These are phyloP conservation scores for Chiropotes sagulatus DNA, from an alignment of 2,797 vertebrate species.

Conservation along the genomic window DNA sequence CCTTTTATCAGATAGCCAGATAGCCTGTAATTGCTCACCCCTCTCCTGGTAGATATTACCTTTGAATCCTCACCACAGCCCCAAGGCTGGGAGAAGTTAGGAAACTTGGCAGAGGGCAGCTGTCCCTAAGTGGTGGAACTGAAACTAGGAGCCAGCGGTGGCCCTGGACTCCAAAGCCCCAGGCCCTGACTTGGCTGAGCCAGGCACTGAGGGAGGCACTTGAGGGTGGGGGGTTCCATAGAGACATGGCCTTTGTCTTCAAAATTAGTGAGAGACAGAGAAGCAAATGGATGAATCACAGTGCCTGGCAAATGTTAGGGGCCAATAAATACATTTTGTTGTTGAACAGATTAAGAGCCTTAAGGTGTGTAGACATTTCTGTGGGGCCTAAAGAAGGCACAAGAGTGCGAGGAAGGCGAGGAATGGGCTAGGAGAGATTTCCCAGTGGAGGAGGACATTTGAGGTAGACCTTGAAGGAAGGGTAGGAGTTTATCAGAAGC, in stretches of 20 bases:
- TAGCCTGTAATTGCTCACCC: not conserved
- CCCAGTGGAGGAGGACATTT: not conserved
- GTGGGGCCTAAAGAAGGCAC: not conserved
- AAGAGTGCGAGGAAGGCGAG: no score
- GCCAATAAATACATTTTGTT: not conserved
- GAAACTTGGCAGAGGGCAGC: not conserved
- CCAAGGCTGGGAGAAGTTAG: not conserved
- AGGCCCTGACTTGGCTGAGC: not conserved
- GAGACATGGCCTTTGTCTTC: not conserved
- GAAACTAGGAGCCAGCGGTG: not conserved
- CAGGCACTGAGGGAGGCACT: not conserved
- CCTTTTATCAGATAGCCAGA: not conserved
- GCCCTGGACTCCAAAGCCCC: not conserved
- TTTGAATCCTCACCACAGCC: not conserved
- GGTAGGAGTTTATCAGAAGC: not conserved
- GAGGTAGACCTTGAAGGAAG: not conserved
- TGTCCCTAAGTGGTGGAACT: not conserved
- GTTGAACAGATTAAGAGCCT: not conserved
- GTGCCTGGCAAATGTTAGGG: not conserved
- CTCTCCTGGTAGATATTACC: not conserved
- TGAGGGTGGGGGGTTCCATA: not conserved
- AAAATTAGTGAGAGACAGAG: not conserved
- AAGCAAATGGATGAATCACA: not conserved
- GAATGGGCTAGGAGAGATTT: not conserved
- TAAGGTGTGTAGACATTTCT: not conserved